phyloP scores from a whole-genome alignment of 2,797 vertebrate species.

The Pseudomugil gertrudae region DNA sequence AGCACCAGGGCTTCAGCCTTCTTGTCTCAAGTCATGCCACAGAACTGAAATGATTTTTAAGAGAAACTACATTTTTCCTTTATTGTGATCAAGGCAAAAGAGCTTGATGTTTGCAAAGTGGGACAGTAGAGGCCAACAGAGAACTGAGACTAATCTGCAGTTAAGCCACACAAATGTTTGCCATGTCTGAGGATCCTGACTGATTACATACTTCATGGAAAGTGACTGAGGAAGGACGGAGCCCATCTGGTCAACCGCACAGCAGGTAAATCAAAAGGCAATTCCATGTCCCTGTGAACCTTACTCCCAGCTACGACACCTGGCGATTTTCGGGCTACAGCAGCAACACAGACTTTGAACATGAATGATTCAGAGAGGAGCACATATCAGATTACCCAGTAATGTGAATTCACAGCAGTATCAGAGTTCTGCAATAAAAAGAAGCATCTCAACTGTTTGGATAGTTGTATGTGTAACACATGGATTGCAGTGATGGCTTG shows the following conservation, averaged over 20 bases:
- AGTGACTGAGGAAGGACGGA: slow-evolving; percentile 64
- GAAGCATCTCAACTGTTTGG: not conserved
- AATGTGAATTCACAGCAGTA: slow-evolving; percentile 7
- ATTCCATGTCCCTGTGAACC: slow-evolving; percentile 31
- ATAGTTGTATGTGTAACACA: too few relatives aligned
- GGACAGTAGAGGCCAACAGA: slow-evolving; percentile 16
- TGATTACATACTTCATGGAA: slow-evolving; percentile 70
- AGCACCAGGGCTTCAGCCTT: slow-evolving; percentile 8
- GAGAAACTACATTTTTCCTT: slow-evolving; percentile 15
- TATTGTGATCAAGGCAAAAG: slow-evolving; percentile 18
- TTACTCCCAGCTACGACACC: slow-evolving; percentile 23
- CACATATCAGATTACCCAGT: slow-evolving; percentile 34
- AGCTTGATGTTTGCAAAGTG: slow-evolving; percentile 35
- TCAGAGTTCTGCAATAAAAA: not conserved
- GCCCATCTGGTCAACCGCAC: slow-evolving; percentile 51
- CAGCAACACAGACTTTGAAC: slow-evolving; percentile 25
- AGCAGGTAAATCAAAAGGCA: slow-evolving; percentile 34
- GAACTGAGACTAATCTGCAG: slow-evolving; percentile 34
- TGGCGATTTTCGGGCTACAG: slow-evolving; percentile 22
- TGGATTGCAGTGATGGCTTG: too few relatives aligned
- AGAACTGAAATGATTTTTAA: slow-evolving; percentile 17
- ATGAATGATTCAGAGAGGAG: slow-evolving; percentile 35
- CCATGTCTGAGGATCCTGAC: slow-evolving; percentile 45
- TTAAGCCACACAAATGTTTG: slow-evolving; percentile 25
- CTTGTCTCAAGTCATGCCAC: slow-evolving; percentile 8